Base-by-base conservation (phyloP, 2,797 vertebrate species). In the Gallirallus australis region DNA sequence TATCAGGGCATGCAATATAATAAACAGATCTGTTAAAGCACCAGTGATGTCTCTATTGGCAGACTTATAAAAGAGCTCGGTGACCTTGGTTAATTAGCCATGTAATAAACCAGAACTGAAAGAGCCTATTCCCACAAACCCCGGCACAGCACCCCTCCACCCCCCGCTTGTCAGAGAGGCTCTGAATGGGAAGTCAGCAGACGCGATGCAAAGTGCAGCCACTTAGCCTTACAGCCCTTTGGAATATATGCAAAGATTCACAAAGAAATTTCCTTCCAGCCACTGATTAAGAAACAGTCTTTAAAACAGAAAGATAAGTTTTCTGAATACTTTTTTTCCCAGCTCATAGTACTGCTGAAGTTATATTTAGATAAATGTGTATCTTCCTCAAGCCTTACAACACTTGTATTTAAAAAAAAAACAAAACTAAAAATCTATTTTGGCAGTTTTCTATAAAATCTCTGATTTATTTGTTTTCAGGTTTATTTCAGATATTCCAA, bases 41-140 rank as follows among this genome's bases (percentile, higher is more conserved):
- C 86, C 86, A 72, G 79, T 70, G 96, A 96, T 95, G 96, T 93
- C 90, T 96, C 96, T 97, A 95, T 90, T 91, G 96, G 95, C 94
- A 82, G 83, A 77, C 89, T 96, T 86, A 56, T 89, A 96, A 97
- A 97, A 95, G 96, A 92, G 87, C 96, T 95, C 42, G 85, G 88
- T 98, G 98, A 98, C 98, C 98, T 97, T 96, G 97, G 95, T 98
- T 98, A 98, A 98, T 98, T 98, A 98, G 98, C 98, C 98, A 96
- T 98, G 97, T 98, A 99, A 98, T 98, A 98, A 98, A 98, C 96
- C 98, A 97, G 98, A 98, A 97, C 97, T 96, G 94, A 97, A 98
- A 98, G 97, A 93, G 86, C 96, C 91, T 85, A 97, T 98, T 98
- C 98, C 98, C 98, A 98, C 96, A 98, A 94, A 97, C 94, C 96